Percentiles rank a stretch among this genome's conserved stretches.
These are phyloP conservation scores for Strigamia transsilvanica DNA, from an alignment of 2,888 invertebrate genomes.

Conservation along the genomic window DNA sequence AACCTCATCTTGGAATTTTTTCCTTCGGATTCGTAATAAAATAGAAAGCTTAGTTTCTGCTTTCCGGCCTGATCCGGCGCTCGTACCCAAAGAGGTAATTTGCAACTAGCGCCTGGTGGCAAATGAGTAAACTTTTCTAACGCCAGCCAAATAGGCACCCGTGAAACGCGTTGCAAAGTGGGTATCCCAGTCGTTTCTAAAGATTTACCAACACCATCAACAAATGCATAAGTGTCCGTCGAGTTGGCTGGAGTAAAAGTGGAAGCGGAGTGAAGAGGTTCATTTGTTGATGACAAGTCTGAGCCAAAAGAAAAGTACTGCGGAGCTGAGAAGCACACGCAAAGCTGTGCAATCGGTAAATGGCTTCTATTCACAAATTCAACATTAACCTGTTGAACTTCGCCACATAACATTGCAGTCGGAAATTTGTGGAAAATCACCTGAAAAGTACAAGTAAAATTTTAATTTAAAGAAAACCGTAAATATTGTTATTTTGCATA, in stretches of 20 bases:
- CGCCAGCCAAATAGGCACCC: slow-evolving; percentile 57
- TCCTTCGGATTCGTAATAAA: slow-evolving; percentile 72
- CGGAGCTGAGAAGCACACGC: slow-evolving; percentile 76
- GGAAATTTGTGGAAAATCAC: slow-evolving; percentile 76
- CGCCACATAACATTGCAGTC: slow-evolving; percentile 76
- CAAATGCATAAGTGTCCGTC: neutral
- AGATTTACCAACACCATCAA: neutral
- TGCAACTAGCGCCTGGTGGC: slow-evolving; percentile 68
- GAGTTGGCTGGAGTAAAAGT: neutral
- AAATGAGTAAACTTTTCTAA: slow-evolving; percentile 60
- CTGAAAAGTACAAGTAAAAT: slow-evolving; percentile 65
- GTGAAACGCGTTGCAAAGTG: slow-evolving; percentile 58
- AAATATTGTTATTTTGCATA: too few species aligned
- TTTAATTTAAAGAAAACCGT: neutral
- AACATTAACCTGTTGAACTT: slow-evolving; percentile 74
- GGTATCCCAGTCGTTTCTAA: slow-evolving; percentile 55
- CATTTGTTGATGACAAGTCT: neutral
- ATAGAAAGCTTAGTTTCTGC: slow-evolving; percentile 73
- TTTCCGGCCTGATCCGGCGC: slow-evolving; percentile 74
- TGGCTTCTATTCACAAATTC: slow-evolving; percentile 75
- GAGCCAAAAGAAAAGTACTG: slow-evolving; percentile 71
- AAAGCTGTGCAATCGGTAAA: slow-evolving; percentile 71
- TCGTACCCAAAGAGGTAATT: slow-evolving; percentile 73
- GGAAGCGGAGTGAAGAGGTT: neutral
- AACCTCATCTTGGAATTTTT: slow-evolving; percentile 19